Base-by-base conservation (phyloP, 2,888 invertebrate genomes). In the Bembecia ichneumoniformis region DNA sequence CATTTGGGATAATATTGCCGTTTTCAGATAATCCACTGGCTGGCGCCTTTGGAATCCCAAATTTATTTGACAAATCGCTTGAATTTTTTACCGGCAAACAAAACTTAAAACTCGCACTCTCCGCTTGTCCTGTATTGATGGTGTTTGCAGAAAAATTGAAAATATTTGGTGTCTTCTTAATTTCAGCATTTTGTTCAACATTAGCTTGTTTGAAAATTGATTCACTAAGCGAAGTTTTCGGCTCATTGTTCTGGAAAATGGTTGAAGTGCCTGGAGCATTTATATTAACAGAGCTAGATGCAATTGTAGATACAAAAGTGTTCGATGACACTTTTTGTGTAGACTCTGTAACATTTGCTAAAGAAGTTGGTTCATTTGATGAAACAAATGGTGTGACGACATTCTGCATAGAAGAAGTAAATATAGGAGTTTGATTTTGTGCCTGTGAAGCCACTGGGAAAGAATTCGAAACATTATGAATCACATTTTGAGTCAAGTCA, bases 171-270 rank as follows among this genome's bases (percentile, higher is more conserved):
- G n/a, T n/a, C 13, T 40, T 40, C n/a, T 40, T 40, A n/a, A 13
- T 40, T 13, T 3, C 14, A 40, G 40, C 2, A 3, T 14, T 40
- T 14, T n/a, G 40, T 11, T n/a, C 7, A 9, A 13, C 13, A 4
- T n/a, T n/a, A 40, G 40, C 40, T 40, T n/a, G 40, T 14, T 40
- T 9, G 10, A 5, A 14, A 40, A 5, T n/a, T 0, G 40, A 13
- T n/a, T 40, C 60, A 16, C 74, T 74, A 48, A 78, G 78, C 1
- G 64, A 52, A 0, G 71, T 55, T 4, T 70, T 51, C 11, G 63
- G 43, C 43, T 48, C 63, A 47, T 52, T 58, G 3, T 66, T 45
- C 44, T 63, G 71, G 45, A 77, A 76, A 3, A 68, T 59, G 28
- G 67, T 64, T 2, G 67, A 53, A 3, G 65, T 48, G 3, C 77